Percentiles rank a stretch among this genome's conserved stretches.
phyloP scores from a whole-genome alignment of 2,113 vertebrate species.

The Tringa solitaria region DNA sequence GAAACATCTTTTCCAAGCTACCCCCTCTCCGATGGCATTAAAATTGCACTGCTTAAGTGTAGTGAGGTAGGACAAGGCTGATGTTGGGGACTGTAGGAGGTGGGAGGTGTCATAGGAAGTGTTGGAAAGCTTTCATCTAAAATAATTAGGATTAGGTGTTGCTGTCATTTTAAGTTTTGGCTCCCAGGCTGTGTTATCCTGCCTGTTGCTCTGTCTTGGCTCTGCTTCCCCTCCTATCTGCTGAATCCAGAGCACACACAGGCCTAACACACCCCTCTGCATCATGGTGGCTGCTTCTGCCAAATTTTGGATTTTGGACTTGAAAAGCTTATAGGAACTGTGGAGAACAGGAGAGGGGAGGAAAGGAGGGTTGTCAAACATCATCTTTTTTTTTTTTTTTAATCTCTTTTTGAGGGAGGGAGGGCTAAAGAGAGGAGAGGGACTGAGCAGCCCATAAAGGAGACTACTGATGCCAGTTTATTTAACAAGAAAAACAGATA shows the following conservation, averaged over 20 bases:
- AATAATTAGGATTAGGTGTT: not conserved
- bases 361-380: not conserved
- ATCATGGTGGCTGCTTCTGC: not conserved
- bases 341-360: not conserved
- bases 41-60: not conserved
- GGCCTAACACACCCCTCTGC: not conserved
- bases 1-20: not conserved
- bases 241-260: not conserved
- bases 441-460: not conserved
- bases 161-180: not conserved
- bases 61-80: not conserved
- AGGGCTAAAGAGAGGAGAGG: not conserved
- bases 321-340: not conserved
- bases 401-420: not conserved
- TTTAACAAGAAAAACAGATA: conserved; percentile 65
- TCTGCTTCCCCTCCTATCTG: not conserved
- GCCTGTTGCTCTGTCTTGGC: not conserved
- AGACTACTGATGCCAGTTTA: conserved; percentile 25
- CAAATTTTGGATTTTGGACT: not conserved
- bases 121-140: not conserved
- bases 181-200: not conserved
- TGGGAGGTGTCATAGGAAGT: not conserved
- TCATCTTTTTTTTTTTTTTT: not conserved
- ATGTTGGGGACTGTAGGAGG: not conserved
- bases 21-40: not conserved